These are phyloP conservation scores for Synanceia verrucosa DNA, from an alignment of 2,797 vertebrate genomes.

Conservation along the genomic window DNA sequence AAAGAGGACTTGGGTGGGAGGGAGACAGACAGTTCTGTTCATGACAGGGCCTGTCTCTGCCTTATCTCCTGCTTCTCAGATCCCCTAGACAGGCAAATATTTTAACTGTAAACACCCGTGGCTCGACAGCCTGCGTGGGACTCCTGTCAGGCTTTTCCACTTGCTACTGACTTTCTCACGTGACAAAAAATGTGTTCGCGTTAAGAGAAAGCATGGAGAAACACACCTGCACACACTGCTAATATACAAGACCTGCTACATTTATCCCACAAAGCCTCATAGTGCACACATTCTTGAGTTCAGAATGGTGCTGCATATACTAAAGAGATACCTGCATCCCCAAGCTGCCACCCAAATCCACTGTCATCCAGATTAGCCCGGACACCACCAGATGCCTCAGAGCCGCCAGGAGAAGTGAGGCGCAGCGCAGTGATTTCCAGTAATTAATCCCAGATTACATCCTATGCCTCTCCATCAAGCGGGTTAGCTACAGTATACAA, in stretches of 20 bases:
- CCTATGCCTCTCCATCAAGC: conserved; percentile 64
- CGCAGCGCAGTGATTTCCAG: conserved; percentile 60
- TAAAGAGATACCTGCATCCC: conserved; percentile 60
- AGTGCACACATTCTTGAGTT: conserved; percentile 10
- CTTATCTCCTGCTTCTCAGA: conserved; percentile 79
- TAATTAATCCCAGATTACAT: conserved; percentile 84
- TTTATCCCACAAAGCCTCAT: conserved; percentile 27
- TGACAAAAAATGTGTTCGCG: conserved; percentile 33
- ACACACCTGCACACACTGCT: background rate
- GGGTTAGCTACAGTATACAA: conserved; percentile 53
- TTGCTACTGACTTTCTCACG: conserved; percentile 58
- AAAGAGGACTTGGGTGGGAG: conserved; percentile 79
- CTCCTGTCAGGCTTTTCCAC: conserved; percentile 70
- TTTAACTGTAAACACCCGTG: conserved; percentile 80
- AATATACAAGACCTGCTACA: conserved; percentile 5
- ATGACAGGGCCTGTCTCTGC: conserved; percentile 75
- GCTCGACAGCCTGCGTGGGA: conserved; percentile 77
- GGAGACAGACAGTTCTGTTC: conserved; percentile 73
- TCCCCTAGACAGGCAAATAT: conserved; percentile 81
- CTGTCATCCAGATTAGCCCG: conserved; percentile 75
- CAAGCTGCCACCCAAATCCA: conserved; percentile 70
- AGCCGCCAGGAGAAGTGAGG: conserved; percentile 53
- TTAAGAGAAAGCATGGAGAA: conserved; percentile 23
- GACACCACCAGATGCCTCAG: conserved; percentile 66
- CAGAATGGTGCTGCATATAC: conserved; percentile 16